Percentiles rank a stretch among this genome's conserved stretches.
phyloP scores from a whole-genome alignment of 1,140 invertebrate genomes.

The Amyelois transitella region DNA sequence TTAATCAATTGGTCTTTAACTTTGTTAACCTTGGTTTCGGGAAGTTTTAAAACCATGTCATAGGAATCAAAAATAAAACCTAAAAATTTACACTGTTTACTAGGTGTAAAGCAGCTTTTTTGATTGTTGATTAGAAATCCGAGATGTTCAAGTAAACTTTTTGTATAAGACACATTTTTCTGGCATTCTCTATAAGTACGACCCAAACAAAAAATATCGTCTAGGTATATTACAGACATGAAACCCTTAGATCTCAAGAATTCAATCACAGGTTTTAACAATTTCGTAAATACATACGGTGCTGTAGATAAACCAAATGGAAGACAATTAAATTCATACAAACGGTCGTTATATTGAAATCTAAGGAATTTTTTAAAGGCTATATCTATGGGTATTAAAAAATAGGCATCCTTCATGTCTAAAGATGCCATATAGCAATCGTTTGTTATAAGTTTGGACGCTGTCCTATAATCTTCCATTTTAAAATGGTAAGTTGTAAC shows the following conservation, averaged over 20 bases:
- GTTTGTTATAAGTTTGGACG: conserved; percentile 15
- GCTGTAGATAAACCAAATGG: conserved; percentile 21
- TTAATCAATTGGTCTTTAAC: no score
- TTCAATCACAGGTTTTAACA: conserved; percentile 1
- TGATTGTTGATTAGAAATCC: no score
- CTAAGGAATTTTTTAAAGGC: no score
- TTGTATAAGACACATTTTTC: no score
- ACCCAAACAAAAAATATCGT: background rate
- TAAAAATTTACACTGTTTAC: no score
- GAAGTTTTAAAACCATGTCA: no score
- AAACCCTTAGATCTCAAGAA: background rate
- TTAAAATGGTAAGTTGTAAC: conserved; percentile 27
- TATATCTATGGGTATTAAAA: conserved; percentile 28
- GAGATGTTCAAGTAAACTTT: no score
- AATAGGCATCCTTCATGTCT: conserved; percentile 37
- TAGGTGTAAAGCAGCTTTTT: no score
- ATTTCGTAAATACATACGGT: conserved; percentile 4
- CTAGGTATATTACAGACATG: background rate
- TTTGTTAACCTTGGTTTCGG: no score
- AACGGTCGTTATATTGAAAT: no score
- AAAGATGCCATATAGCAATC: conserved; percentile 25
- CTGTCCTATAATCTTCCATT: conserved; percentile 13
- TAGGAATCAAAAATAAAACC: no score
- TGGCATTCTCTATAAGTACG: no score
- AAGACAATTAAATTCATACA: conserved; percentile 29